A percentile compares a stretch with the other conserved stretches of the same genome.
Evolutionary conservation across 1,140 invertebrate genomes (phyloP).

Genomic region (Brachionus plicatilis): DNA sequence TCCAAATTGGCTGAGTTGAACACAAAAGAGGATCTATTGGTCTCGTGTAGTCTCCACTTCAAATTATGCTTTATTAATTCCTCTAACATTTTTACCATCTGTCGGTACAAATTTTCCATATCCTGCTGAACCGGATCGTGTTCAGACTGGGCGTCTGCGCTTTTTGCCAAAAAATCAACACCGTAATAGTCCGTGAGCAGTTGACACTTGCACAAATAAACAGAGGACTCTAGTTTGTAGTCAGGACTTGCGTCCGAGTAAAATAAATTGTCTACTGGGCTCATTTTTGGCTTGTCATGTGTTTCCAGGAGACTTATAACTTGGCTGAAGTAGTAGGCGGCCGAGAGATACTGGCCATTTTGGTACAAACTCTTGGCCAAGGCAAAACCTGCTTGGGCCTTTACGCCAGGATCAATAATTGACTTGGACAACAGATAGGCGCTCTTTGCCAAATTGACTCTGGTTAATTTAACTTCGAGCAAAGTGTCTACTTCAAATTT

Average conservation of each 20-base stretch:
- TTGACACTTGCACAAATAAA: slow-evolving; percentile 25
- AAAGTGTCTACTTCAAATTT: background rate
- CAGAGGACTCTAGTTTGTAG: slow-evolving; percentile 11
- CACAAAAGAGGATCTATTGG: background rate
- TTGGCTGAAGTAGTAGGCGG: slow-evolving; percentile 26
- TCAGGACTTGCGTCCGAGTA: slow-evolving; percentile 15
- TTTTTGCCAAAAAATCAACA: background rate
- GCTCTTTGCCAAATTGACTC: background rate
- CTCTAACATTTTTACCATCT: background rate
- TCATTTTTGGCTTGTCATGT: background rate
- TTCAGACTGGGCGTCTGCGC: background rate
- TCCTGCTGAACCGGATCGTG: background rate
- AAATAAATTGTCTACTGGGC: background rate
- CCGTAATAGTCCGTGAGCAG: slow-evolving; percentile 10
- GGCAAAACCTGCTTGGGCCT: background rate
- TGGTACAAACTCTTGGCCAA: background rate
- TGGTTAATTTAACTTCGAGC: background rate
- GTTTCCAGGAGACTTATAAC: background rate
- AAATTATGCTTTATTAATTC: background rate
- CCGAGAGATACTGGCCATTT: background rate
- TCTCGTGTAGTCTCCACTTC: slow-evolving; percentile 3
- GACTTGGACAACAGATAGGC: slow-evolving; percentile 25
- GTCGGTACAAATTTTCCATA: background rate
- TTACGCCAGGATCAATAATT: background rate
- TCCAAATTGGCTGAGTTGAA: background rate